Evolutionary conservation across 2,888 invertebrate genomes (phyloP), one percentile per base, ranked within the genome.

Genomic region (Rotaria socialis): DNA sequence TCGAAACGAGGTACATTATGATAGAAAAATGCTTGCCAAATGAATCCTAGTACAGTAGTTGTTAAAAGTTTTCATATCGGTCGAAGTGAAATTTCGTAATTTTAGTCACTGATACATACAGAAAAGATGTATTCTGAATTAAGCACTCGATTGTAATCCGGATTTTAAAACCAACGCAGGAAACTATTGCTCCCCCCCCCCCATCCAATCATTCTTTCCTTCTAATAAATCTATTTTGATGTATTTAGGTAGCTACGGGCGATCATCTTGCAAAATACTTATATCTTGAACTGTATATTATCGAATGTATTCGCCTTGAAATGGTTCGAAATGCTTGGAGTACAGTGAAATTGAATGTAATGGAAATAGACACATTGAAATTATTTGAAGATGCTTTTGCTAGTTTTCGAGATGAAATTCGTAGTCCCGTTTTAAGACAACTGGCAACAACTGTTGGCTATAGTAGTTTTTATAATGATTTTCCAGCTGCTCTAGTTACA

Each of bases 401-500:
- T 14, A 47, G 47, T 47, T 80, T 41, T 80, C 80, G 80, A n/a
- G 80, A 80, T 47, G 80, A 80, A 80, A 80, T 80, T 80, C 47
- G 43, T 47, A 47, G 47, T 47, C 80, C 47, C 8, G 41, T 80
- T 47, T 47, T 80, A 80, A 43, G 80, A 47, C 80, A 80, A 80
- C 47, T 80, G 35, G 22, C 80, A 43, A 43, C 35, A 22, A 22
- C 47, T 24, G 35, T 47, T 43, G 80, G 80, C 5, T 43, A 80
- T n/a, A 47, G 47, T n/a, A 80, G 14, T n/a, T 80, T 47, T 47
- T 80, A 80, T 47, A 47, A 80, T 47, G 47, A 80, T 80, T 80
- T 80, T 47, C 47, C 43, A 47, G 8, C 90, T 90, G 85, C 89
- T 89, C 0, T 88, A 90, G 50, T 89, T 89, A 85, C 89, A 90